Conservation (phyloP, 2,797 vertebrate species). For the Hirundo rustica region DNA sequence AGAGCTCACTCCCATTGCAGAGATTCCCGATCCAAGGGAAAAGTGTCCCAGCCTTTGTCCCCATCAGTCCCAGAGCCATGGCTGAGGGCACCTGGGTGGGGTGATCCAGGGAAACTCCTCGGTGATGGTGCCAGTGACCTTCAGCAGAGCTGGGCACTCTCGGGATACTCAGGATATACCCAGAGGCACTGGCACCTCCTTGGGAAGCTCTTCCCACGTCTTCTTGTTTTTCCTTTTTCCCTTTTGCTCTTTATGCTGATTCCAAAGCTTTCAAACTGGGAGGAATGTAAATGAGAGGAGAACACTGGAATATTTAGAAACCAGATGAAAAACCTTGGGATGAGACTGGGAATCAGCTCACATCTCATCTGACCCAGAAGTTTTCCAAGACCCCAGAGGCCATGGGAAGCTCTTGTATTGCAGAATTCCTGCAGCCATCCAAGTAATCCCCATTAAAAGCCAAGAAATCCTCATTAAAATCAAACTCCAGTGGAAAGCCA, state of each 20-base stretch:
- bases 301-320: neutral
- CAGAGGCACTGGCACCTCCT: neutral
- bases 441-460: neutral
- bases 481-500: neutral
- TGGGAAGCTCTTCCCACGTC: neutral
- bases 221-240: neutral
- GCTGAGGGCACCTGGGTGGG: neutral
- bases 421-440: neutral
- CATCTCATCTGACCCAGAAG: rapidly evolving
- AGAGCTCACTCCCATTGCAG: neutral
- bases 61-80: neutral
- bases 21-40: neutral
- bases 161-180: neutral
- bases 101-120: neutral
- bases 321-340: neutral
- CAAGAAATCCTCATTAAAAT: neutral
- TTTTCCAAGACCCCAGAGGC: neutral
- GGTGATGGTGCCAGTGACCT: neutral
- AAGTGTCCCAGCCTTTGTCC: neutral
- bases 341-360: neutral
- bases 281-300: neutral
- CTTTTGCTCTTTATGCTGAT: neutral
- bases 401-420: neutral
- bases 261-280: neutral
- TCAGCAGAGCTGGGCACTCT: neutral